Evolutionary conservation across 2,888 invertebrate genomes (phyloP).

Genomic region (Schizaphis graminum): DNA sequence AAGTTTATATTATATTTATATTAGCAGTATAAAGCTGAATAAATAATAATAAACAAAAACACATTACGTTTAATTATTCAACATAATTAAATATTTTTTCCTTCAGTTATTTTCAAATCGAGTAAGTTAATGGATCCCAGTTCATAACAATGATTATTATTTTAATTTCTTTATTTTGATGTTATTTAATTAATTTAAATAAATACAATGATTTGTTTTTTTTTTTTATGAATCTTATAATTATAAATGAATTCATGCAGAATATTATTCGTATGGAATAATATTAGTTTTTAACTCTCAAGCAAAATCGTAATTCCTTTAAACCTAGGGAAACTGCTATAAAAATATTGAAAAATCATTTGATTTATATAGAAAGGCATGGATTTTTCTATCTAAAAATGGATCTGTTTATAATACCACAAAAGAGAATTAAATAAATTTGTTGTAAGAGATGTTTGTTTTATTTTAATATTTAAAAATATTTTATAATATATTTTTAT

Average conservation of each 20-base stretch:
- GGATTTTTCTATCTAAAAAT: background rate
- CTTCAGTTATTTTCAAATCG: background rate
- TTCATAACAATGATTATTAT: background rate
- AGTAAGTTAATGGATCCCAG: background rate
- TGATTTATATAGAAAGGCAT: background rate
- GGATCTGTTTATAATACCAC: too few relatives aligned
- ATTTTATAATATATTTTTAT: background rate
- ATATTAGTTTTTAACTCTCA: background rate
- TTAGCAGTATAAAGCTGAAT: background rate
- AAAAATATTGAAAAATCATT: background rate
- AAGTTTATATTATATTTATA: background rate
- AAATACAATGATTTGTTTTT: background rate
- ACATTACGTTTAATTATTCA: constrained; percentile 1
- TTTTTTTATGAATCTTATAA: background rate
- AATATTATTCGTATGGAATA: background rate
- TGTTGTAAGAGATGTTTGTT: background rate
- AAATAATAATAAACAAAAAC: constrained; percentile 7
- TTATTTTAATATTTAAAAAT: background rate
- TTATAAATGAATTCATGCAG: background rate
- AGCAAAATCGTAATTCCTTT: background rate
- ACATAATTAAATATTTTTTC: background rate
- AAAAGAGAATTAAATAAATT: too few relatives aligned
- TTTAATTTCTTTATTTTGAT: background rate
- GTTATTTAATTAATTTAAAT: constrained; percentile 11
- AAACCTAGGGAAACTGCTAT: background rate